Evolutionary conservation across 2,888 invertebrate species (phyloP), one percentile per base, ranked within the genome.

Genomic region (Agrochola lota): DNA sequence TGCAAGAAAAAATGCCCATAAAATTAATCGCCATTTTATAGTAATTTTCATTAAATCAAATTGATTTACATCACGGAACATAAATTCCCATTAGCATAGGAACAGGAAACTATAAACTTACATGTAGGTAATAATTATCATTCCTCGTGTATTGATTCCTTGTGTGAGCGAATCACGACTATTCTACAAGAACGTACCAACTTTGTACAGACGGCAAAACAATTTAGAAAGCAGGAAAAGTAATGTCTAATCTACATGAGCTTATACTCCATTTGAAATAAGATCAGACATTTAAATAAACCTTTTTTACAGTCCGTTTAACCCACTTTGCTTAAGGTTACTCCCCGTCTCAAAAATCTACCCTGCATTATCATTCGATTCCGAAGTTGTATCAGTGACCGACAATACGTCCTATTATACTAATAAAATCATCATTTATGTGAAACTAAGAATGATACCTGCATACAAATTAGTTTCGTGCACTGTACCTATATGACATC

Each of bases 101-200:
- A 75, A 72, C 64, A 66, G 82, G 82, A 83, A 83, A 62, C 12
- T 30, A 63, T 70, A 62, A 85, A 80, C 11, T 49, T 40, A 40
- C 12, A 68, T 60, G 49, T 62, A 52, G 26, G 35, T n/a, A 75
- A 81, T 72, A 66, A 73, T 78, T 73, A 63, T 60, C 20, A 23
- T 75, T 64, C 17, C 49, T 15, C 26, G 12, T 68, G 12, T 85
- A 83, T 81, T 76, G 83, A 83, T 83, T 85, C n/a, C 81, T 72
- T 70, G 60, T 71, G 46, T 64, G 71, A 71, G 59, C 15, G 40
- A 71, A 62, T 71, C 85, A 76, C 76, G 85, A 72, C 26, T 77
- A 46, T 69, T 62, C 23, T 3, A 26, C 75, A 85, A 83, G 81
- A 85, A 15, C 76, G 43, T 15, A 20, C 11, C 40, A 11, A 43